These are phyloP conservation scores for Pollachius pollachius DNA, from an alignment of 2,113 vertebrate genomes.

Conservation along the genomic window DNA sequence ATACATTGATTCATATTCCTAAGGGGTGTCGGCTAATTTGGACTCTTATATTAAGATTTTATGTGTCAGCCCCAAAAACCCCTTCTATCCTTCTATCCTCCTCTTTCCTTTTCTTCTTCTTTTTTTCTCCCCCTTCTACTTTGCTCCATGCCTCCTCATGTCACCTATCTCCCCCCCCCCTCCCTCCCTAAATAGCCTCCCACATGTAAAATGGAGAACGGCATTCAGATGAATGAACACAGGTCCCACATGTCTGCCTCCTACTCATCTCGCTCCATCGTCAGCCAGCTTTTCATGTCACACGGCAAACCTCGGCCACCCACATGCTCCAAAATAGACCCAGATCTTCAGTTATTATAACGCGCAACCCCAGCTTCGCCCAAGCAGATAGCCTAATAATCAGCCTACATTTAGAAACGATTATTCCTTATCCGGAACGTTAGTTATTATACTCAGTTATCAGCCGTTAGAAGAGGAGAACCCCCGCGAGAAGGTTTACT, in stretches of 20 bases:
- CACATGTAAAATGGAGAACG: constrained; percentile 18
- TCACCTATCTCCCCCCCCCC: constrained; percentile 5
- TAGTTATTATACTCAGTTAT: too few relatives aligned
- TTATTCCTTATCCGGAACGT: too few relatives aligned
- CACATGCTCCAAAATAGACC: constrained; percentile 19
- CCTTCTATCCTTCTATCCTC: neutral
- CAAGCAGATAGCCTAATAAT: neutral
- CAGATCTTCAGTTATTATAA: constrained; percentile 10
- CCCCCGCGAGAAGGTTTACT: too few relatives aligned
- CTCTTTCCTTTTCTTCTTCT: too few relatives aligned
- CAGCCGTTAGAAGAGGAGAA: too few relatives aligned
- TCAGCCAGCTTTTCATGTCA: constrained; percentile 41
- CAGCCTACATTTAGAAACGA: too few relatives aligned
- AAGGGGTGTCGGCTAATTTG: constrained; percentile 65
- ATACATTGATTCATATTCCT: constrained; percentile 47
- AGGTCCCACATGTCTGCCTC: constrained; percentile 30
- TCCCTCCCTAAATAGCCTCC: neutral
- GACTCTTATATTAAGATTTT: constrained; percentile 64
- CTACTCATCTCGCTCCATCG: constrained; percentile 31
- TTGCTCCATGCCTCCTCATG: constrained; percentile 1
- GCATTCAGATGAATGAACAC: neutral
- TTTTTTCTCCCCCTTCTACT: neutral
- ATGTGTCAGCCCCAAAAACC: constrained; percentile 40
- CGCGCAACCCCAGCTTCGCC: constrained; percentile 19
- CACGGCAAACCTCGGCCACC: constrained; percentile 33